A percentile compares a stretch with the other conserved stretches of the same genome.
Evolutionary conservation across 1,140 invertebrate species (phyloP).

Genomic region (Cydia strobilella): DNA sequence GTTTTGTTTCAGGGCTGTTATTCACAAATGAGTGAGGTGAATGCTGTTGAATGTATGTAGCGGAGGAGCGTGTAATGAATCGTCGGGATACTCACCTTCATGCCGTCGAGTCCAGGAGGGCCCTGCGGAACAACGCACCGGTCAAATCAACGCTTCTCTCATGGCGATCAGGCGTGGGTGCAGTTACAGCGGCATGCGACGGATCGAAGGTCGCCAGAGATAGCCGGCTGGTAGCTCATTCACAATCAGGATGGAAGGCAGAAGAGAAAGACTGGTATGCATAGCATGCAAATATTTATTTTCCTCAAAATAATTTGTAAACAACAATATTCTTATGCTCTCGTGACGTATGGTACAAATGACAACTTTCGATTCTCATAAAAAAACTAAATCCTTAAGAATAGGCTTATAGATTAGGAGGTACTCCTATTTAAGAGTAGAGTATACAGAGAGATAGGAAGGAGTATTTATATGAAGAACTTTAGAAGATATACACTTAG

Average conservation of each 20-base stretch:
- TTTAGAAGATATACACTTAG: conserved; percentile 29
- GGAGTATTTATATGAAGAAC: conserved; percentile 36
- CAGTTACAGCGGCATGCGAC: conserved; percentile 26
- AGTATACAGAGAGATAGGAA: conserved; percentile 32
- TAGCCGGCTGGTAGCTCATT: neutral
- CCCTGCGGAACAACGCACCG: conserved; percentile 78
- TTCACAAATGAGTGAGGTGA: conserved; percentile 9
- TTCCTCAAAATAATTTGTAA: conserved; percentile 77
- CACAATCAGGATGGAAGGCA: conserved; percentile 5
- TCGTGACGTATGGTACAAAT: conserved; percentile 74
- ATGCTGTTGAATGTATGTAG: neutral
- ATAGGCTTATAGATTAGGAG: conserved; percentile 38
- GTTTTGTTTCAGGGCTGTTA: neutral
- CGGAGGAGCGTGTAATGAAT: neutral
- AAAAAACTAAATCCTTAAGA: conserved; percentile 74
- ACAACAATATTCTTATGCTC: conserved; percentile 75
- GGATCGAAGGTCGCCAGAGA: conserved; percentile 13
- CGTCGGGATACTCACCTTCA: conserved; percentile 81
- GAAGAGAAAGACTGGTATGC: conserved; percentile 66
- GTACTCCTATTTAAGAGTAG: conserved; percentile 33
- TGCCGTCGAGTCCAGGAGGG: conserved; percentile 84
- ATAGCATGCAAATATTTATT: conserved; percentile 76
- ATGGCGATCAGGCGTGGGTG: neutral
- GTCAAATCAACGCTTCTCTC: conserved; percentile 23
- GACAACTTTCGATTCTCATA: conserved; percentile 71